Percentiles rank a stretch among this genome's conserved stretches.
Conservation (phyloP, 2,888 invertebrate species). For the Pachliopta kotzebuea region DNA sequence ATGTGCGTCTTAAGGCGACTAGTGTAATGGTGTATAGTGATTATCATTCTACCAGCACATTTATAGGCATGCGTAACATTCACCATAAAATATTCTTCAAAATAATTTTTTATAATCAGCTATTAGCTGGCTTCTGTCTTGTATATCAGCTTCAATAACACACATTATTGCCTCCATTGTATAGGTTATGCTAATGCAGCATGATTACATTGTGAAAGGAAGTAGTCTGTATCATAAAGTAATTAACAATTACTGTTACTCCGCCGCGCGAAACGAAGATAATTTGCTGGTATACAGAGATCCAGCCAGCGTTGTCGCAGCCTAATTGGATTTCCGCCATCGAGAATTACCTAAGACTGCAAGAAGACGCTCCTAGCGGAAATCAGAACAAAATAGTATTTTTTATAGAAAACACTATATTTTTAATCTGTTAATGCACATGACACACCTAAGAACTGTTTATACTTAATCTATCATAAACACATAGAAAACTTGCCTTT, state of each 20-base stretch:
- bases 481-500: too few relatives aligned
- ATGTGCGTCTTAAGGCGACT: too few relatives aligned
- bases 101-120: too few relatives aligned
- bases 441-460: too few relatives aligned
- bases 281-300: constrained; percentile 52
- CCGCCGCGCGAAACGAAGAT: constrained; percentile 52
- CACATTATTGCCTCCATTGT: too few relatives aligned
- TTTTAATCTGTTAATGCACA: neutral
- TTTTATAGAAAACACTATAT: neutral
- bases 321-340: constrained; percentile 60
- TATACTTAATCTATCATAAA: too few relatives aligned
- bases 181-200: constrained; percentile 18
- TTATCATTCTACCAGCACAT: too few relatives aligned
- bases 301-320: constrained; percentile 43
- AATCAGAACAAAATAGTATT: constrained; percentile 33
- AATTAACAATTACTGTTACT: constrained; percentile 56
- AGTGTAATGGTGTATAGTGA: too few relatives aligned
- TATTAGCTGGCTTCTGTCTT: too few relatives aligned
- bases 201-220: constrained; percentile 36
- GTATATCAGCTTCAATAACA: too few relatives aligned
- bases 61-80: too few relatives aligned
- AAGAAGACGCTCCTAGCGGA: constrained; percentile 44
- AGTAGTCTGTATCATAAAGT: constrained; percentile 48
- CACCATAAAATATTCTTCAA: too few relatives aligned
- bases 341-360: constrained; percentile 48